These are phyloP conservation scores for Hyalella azteca DNA, from an alignment of 2,888 invertebrate genomes.

Conservation along the genomic window DNA sequence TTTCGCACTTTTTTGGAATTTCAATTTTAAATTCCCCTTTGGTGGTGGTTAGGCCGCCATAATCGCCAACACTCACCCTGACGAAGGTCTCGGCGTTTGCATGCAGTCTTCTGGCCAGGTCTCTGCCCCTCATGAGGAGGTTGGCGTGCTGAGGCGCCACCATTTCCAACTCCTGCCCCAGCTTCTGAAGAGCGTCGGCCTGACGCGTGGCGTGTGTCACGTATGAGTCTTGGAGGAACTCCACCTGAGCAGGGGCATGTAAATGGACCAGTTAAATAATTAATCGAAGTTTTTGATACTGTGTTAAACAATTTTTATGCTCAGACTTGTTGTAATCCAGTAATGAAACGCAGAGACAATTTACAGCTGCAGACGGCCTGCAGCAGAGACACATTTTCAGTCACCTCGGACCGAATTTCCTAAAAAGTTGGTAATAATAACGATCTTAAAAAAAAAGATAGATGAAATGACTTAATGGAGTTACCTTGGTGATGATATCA, in stretches of 20 bases:
- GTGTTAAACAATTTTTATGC: too few relatives aligned
- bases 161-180: constrained; percentile 50
- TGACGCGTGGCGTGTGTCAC: constrained; percentile 54
- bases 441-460: not conserved
- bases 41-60: not conserved
- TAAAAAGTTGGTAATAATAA: not conserved
- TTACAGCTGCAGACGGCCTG: too few relatives aligned
- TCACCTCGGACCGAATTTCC: too few relatives aligned
- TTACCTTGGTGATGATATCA: constrained; percentile 56
- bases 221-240: constrained; percentile 56
- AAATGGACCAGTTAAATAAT: not conserved
- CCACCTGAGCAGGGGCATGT: constrained; percentile 41
- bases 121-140: constrained; percentile 48
- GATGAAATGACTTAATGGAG: not conserved
- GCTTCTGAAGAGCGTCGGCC: constrained; percentile 49
- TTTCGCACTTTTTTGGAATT: too few relatives aligned
- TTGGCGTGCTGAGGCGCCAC: constrained; percentile 52
- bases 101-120: constrained; percentile 54
- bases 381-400: too few relatives aligned
- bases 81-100: constrained; percentile 52
- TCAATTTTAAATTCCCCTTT: too few relatives aligned
- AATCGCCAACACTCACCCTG: constrained; percentile 41
- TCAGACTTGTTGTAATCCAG: too few relatives aligned
- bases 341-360: too few relatives aligned
- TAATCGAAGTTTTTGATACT: too few relatives aligned